Base-by-base conservation (phyloP, 2,888 invertebrate species). In the Salpingus planirostris region DNA sequence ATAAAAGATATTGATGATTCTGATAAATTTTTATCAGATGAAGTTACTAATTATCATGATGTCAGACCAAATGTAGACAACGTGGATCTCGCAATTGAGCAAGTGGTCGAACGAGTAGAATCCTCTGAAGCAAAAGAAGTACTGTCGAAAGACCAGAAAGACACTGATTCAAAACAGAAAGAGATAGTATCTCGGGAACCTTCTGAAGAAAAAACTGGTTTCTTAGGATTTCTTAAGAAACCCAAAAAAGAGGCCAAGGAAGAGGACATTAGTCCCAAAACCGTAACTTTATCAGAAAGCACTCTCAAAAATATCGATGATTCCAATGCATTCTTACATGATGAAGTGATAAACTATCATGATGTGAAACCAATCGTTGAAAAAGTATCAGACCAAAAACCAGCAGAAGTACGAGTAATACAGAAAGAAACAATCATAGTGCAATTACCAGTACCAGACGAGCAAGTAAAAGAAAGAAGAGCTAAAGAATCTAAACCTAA, bases 271-370 rank as follows among this genome's bases (percentile, higher is more conserved):
- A 10, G 5, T 7, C 31, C 31, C 29, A n/a, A 40, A 32, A 27
- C 29, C 11, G 21, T 31, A 14, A n/a, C n/a, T n/a, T 12, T 43
- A 7, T 38, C 44, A 4, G 46, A 44, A 15, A 34, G 27, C 12
- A 24, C 35, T 15, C 13, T 42, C 4, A 33, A 44, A 23, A 27
- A 44, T 33, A 50, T 50, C 34, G 35, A 42, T 27, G 28, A 47
- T 11, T 38, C 43, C 4, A 40, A 43, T 6, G 24, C 24, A 10
- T 54, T 54, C 23, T 29, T 53, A 7, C 34, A 36, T 31, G 35
- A 36, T 15, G 53, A 53, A 43, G 29, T 49, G 28, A 28, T 38
- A 6, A 33, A 38, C 28, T 50, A 49, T 24, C 39, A 50, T 24
- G 50, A 52, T 29, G 46, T 43, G 13, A 38, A 35, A 18, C 49